phyloP scores from a whole-genome alignment of 2,888 invertebrate genomes.

The Megalurothrips usitatus region DNA sequence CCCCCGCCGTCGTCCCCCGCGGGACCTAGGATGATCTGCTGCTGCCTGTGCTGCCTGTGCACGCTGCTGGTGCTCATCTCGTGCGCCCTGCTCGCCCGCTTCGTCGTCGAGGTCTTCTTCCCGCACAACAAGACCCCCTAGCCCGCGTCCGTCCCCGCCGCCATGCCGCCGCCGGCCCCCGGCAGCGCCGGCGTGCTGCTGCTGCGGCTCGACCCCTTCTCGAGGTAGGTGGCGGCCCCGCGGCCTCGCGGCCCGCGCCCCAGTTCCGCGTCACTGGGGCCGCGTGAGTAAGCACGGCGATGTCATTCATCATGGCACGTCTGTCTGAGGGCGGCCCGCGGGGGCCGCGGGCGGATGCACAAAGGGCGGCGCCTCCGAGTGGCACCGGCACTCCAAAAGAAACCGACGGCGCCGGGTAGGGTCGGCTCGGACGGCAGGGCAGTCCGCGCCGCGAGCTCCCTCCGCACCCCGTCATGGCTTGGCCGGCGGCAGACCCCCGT shows the following conservation, averaged over 20 bases:
- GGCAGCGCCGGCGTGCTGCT: background rate
- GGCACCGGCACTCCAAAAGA: no score
- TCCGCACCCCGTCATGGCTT: background rate
- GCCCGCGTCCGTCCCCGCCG: background rate
- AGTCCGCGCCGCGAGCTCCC: background rate
- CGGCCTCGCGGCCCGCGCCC: background rate
- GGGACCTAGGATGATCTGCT: constrained; percentile 3
- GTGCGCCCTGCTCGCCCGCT: constrained; percentile 20
- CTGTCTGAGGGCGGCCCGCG: no score
- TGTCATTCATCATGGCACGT: no score
- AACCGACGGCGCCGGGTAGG: no score
- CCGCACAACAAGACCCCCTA: background rate
- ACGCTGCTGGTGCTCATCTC: constrained; percentile 22
- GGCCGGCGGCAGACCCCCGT: background rate
- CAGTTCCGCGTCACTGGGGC: no score
- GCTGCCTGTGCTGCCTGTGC: constrained; percentile 22
- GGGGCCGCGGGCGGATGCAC: no score
- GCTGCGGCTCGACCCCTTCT: background rate
- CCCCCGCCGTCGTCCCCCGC: background rate
- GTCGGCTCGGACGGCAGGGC: no score
- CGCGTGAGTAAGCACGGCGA: no score
- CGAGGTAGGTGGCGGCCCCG: background rate
- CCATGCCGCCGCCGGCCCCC: background rate
- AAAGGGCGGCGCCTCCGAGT: no score
- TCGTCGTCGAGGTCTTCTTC: constrained; percentile 22